Conservation (phyloP, 2,113 vertebrate species). For the Otolemur garnettii region DNA sequence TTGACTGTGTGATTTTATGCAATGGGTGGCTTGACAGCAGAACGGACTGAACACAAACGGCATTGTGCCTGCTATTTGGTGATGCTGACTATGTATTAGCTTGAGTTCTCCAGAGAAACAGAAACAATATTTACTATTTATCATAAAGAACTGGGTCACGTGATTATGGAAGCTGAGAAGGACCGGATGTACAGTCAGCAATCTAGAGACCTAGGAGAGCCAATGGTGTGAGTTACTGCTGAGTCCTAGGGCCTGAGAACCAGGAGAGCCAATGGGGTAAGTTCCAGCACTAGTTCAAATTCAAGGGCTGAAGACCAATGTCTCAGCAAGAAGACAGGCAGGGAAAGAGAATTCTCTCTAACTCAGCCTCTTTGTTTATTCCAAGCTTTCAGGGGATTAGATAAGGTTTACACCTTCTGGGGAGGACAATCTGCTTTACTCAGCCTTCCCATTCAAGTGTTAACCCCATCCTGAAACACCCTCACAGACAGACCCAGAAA, state of each 20-base stretch:
- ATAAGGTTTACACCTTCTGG: fast-evolving
- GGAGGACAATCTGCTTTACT: too few species aligned
- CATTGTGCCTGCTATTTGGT: background rate
- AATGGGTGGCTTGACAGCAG: background rate
- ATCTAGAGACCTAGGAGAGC: too few species aligned
- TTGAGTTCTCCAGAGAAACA: background rate
- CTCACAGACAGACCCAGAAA: background rate
- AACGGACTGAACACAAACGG: too few species aligned
- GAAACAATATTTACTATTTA: too few species aligned
- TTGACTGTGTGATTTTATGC: background rate
- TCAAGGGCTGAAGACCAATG: background rate
- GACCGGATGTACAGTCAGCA: background rate
- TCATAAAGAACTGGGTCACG: background rate
- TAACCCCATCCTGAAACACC: background rate
- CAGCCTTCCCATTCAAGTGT: too few species aligned
- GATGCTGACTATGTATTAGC: background rate
- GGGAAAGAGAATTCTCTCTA: background rate
- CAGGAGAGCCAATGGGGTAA: fast-evolving
- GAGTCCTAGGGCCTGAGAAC: background rate
- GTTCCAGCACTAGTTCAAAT: too few species aligned
- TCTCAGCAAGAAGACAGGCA: background rate
- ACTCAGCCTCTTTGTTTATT: background rate
- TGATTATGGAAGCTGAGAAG: background rate
- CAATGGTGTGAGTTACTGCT: fast-evolving
- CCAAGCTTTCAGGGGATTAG: background rate